Evolutionary conservation across 92 coral and sea anemone species (phyloP).

Genomic region (Porites cylindrica): DNA sequence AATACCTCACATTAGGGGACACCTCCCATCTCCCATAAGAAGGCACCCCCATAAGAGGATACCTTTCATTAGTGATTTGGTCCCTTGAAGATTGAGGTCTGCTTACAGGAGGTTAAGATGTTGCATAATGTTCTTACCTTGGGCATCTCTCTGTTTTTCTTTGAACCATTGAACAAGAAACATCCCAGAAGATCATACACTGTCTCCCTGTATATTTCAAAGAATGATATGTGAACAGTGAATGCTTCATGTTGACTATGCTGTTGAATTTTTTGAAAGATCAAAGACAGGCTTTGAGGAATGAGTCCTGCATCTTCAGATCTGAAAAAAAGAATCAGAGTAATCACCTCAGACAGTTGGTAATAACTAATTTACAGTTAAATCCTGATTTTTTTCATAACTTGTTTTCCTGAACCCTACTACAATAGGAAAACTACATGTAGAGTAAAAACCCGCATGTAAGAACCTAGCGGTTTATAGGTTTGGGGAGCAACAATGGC

Average conservation of each 20-base stretch:
- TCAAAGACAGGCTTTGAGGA: slow-evolving; percentile 53
- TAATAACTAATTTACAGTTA: no score
- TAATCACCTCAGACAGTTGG: no score
- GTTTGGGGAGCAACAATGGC: no score
- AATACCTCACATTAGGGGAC: no score
- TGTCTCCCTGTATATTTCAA: slow-evolving; percentile 71
- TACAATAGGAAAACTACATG: no score
- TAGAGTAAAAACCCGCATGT: no score
- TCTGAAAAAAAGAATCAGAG: slow-evolving; percentile 27
- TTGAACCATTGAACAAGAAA: slow-evolving; percentile 37
- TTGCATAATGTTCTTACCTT: slow-evolving; percentile 27
- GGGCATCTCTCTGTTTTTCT: slow-evolving; percentile 47
- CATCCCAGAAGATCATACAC: slow-evolving; percentile 74
- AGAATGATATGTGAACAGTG: slow-evolving; percentile 63
- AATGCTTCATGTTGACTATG: slow-evolving; percentile 51
- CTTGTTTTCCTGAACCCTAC: no score
- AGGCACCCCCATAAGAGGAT: background rate
- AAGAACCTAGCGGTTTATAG: no score
- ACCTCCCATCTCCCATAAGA: no score
- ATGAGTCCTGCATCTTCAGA: slow-evolving; percentile 62
- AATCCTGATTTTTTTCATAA: no score
- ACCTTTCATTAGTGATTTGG: no score
- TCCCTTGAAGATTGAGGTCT: background rate
- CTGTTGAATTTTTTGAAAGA: slow-evolving; percentile 33
- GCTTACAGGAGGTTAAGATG: no score